A percentile compares a stretch with the other conserved stretches of the same genome.
Conservation (phyloP, 2,888 invertebrate genomes). For the Petrolisthes cinctipes region DNA sequence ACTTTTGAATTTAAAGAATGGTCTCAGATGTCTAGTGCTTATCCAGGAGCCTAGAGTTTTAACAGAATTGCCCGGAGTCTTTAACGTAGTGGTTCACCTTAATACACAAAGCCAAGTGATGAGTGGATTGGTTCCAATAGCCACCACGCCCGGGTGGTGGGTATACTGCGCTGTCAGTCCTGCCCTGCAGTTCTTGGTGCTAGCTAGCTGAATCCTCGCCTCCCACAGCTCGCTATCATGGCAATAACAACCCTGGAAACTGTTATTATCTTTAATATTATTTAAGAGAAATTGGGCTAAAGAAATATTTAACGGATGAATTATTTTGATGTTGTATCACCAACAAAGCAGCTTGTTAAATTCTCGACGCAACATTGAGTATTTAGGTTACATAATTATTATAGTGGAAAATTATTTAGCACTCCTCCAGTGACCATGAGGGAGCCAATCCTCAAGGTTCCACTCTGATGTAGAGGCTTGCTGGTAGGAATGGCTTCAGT, state of each 20-base stretch:
- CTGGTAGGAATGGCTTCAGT: slow-evolving; percentile 28
- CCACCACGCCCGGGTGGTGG: slow-evolving; percentile 4
- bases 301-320: neutral
- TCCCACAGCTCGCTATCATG: slow-evolving; percentile 21
- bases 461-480: slow-evolving; percentile 26
- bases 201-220: slow-evolving; percentile 36
- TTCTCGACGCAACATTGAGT: neutral
- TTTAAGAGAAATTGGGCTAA: neutral
- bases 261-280: neutral
- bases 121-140: slow-evolving; percentile 5
- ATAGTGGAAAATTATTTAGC: neutral
- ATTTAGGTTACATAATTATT: neutral
- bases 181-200: slow-evolving; percentile 49
- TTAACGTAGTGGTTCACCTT: slow-evolving; percentile 30
- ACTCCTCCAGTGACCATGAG: neutral
- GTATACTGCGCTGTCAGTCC: slow-evolving; percentile 3
- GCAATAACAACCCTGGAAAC: slow-evolving; percentile 20
- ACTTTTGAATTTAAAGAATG: neutral
- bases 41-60: neutral
- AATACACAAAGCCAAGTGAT: slow-evolving; percentile 40
- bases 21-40: neutral
- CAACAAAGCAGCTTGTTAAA: slow-evolving; percentile 39
- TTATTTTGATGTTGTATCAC: slow-evolving; percentile 23
- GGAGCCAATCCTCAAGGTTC: neutral
- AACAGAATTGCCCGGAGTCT: neutral